These are phyloP conservation scores for Apodemus sylvaticus DNA, from an alignment of 2,113 vertebrate species.

Conservation along the genomic window DNA sequence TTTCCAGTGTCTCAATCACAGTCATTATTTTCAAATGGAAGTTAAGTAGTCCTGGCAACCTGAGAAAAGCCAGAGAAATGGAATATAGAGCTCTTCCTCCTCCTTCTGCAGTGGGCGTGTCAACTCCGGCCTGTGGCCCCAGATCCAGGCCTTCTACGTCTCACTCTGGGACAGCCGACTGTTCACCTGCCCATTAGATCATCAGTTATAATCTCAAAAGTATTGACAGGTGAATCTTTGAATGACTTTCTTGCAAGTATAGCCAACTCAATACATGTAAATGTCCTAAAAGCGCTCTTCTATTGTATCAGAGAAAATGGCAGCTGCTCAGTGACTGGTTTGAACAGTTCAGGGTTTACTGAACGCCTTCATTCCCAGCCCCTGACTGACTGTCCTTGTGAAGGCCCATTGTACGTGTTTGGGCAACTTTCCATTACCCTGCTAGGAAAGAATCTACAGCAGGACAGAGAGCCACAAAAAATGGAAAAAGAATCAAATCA, in stretches of 20 bases:
- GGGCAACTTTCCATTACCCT: background rate
- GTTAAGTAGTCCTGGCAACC: background rate
- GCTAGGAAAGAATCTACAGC: background rate
- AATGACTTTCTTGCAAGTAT: background rate
- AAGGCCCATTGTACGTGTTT: background rate
- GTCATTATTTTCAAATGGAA: slow-evolving; percentile 44
- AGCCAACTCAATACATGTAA: background rate
- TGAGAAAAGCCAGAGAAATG: background rate
- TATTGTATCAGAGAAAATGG: background rate
- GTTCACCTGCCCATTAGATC: background rate
- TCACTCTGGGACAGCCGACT: background rate
- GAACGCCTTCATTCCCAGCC: background rate
- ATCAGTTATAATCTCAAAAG: background rate
- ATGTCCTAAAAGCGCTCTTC: background rate
- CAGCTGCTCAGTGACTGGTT: background rate
- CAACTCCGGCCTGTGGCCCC: background rate
- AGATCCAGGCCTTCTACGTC: background rate
- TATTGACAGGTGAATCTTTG: background rate
- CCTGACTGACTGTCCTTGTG: background rate
- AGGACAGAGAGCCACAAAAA: background rate
- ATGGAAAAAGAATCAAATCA: slow-evolving; percentile 26
- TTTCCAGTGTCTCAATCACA: background rate
- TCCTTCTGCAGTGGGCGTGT: background rate
- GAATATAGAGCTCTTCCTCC: background rate
- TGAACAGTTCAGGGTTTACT: slow-evolving; percentile 17